phyloP scores from a whole-genome alignment of 2,888 invertebrate genomes.

The Lordiphosa fenestrarum region DNA sequence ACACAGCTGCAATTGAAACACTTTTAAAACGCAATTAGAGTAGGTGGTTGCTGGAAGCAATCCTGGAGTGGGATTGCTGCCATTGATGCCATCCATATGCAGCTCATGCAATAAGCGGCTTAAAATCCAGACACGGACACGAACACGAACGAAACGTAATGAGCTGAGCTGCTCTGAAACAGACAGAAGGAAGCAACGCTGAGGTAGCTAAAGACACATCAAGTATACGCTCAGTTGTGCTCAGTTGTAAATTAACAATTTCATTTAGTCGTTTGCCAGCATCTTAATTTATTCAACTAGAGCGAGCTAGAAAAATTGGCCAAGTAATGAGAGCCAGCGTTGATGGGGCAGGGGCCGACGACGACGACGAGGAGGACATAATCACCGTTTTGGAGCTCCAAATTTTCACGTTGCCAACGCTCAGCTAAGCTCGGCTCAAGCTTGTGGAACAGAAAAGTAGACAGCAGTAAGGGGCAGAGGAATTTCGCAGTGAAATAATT shows the following conservation, averaged over 20 bases:
- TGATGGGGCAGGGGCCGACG: slow-evolving; percentile 9
- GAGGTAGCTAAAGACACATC: slow-evolving; percentile 56
- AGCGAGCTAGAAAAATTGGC: slow-evolving; percentile 60
- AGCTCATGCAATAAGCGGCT: slow-evolving; percentile 62
- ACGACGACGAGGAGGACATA: slow-evolving; percentile 51
- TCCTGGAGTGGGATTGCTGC: slow-evolving; percentile 8
- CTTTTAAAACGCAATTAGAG: slow-evolving; percentile 67
- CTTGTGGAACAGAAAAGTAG: slow-evolving; percentile 31
- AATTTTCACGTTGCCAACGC: slow-evolving; percentile 52
- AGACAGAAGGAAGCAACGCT: slow-evolving; percentile 12
- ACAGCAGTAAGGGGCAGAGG: not conserved
- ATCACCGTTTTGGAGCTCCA: slow-evolving; percentile 64
- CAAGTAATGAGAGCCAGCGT: slow-evolving; percentile 24
- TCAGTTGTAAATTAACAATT: slow-evolving; percentile 61
- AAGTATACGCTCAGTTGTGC: slow-evolving; percentile 63
- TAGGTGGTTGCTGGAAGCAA: not conserved
- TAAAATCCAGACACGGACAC: slow-evolving; percentile 33
- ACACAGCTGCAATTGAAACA: slow-evolving; percentile 36
- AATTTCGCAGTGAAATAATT: not conserved
- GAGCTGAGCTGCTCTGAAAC: slow-evolving; percentile 32
- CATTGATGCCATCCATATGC: slow-evolving; percentile 37
- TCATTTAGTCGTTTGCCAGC: slow-evolving; percentile 55
- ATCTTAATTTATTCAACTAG: slow-evolving; percentile 66
- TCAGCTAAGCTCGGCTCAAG: slow-evolving; percentile 51
- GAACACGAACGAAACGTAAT: slow-evolving; percentile 31